Conservation (phyloP, 2,797 vertebrate genomes). For the Argyrosomus regius region DNA sequence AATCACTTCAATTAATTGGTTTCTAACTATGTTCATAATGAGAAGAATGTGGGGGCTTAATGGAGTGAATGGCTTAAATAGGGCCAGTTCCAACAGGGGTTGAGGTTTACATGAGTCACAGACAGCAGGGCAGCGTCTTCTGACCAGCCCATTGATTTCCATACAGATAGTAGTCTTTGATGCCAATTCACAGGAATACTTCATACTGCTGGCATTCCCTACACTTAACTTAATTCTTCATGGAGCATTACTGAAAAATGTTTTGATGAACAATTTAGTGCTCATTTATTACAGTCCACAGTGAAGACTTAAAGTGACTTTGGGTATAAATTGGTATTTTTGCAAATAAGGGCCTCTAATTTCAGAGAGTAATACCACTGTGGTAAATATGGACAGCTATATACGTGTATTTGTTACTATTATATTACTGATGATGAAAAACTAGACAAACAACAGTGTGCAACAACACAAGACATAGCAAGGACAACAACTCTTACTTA, state of each 20-base stretch:
- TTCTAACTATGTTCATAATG: slow-evolving; percentile 77
- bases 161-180: neutral
- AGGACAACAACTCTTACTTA: neutral
- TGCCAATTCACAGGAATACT: neutral
- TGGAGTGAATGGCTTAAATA: slow-evolving; percentile 38
- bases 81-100: slow-evolving; percentile 33
- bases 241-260: neutral
- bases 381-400: no score
- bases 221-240: neutral
- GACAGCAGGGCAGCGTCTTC: slow-evolving; percentile 1
- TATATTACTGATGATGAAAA: no score
- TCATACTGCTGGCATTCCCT: neutral
- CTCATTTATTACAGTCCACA: neutral
- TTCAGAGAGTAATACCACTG: no score
- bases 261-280: neutral
- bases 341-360: no score
- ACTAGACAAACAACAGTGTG: no score
- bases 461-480: no score
- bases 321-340: no score
- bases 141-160: slow-evolving; percentile 11
- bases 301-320: neutral
- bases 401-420: no score
- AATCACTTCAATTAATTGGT: slow-evolving; percentile 84
- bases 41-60: slow-evolving; percentile 68
- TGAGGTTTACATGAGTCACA: slow-evolving; percentile 20